Evolutionary conservation across 2,797 vertebrate species (phyloP).

Genomic region (Alouatta caraya): DNA sequence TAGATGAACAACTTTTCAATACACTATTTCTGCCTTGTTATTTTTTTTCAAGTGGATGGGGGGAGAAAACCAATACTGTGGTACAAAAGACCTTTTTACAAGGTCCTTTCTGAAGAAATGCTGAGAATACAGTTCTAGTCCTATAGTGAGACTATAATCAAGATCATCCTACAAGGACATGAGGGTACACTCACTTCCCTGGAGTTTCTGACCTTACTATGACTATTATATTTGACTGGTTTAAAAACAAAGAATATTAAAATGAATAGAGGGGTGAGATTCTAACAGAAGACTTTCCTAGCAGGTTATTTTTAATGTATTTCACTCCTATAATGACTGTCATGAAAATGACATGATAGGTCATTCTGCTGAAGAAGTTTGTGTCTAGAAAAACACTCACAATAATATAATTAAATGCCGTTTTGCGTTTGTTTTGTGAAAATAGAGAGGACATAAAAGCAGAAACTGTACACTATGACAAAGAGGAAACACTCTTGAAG

Average conservation of each 20-base stretch:
- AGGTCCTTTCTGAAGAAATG: constrained; percentile 48
- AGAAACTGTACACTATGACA: constrained; percentile 26
- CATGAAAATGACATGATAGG: constrained; percentile 11
- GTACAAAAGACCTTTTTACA: constrained; percentile 33
- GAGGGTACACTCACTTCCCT: constrained; percentile 64
- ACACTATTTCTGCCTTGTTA: constrained; percentile 12
- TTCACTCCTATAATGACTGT: constrained; percentile 38
- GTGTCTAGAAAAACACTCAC: constrained; percentile 61
- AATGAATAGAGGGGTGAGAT: neutral
- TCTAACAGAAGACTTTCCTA: constrained; percentile 57
- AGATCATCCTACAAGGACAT: constrained; percentile 72
- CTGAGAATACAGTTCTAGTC: constrained; percentile 45
- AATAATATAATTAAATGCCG: constrained; percentile 25
- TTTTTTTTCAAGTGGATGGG: constrained; percentile 28
- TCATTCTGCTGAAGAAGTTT: constrained; percentile 26
- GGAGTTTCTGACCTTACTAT: constrained; percentile 62
- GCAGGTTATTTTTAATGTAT: constrained; percentile 40
- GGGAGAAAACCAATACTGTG: neutral
- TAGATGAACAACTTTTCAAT: constrained; percentile 20
- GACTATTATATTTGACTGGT: neutral
- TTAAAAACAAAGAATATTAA: neutral
- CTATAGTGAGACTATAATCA: constrained; percentile 68
- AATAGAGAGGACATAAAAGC: constrained; percentile 54
- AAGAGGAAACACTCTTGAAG: constrained; percentile 50
- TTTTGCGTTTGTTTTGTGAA: constrained; percentile 31